Percentiles rank a stretch among this genome's conserved stretches.
Evolutionary conservation across 2,888 invertebrate species (phyloP).

Genomic region (Drosophila fungiperda): DNA sequence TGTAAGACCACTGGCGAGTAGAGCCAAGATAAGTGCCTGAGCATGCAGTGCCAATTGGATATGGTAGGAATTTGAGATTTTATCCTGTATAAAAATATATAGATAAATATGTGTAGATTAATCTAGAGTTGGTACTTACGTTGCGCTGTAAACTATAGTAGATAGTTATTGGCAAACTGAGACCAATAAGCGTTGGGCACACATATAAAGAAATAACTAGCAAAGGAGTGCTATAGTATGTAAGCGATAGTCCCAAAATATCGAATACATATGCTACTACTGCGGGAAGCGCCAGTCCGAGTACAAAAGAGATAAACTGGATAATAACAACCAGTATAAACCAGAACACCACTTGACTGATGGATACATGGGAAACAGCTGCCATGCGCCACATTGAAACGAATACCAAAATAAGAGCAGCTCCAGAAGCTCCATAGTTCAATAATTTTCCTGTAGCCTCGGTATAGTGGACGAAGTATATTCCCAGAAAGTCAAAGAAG

Average conservation of each 20-base stretch:
- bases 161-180: conserved; percentile 74
- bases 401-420: conserved; percentile 76
- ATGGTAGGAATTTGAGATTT: conserved; percentile 63
- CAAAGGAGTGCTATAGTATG: conserved; percentile 87
- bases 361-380: conserved; percentile 40
- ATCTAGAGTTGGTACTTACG: conserved; percentile 54
- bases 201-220: conserved; percentile 85
- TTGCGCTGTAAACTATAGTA: conserved; percentile 71
- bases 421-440: conserved; percentile 81
- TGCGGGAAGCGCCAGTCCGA: conserved; percentile 79
- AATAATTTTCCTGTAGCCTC: conserved; percentile 83
- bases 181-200: conserved; percentile 81
- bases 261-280: conserved; percentile 84
- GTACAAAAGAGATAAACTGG: conserved; percentile 66
- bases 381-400: conserved; percentile 77
- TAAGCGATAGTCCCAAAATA: conserved; percentile 85
- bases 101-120: neutral
- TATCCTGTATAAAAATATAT: conserved; percentile 67
- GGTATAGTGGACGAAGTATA: conserved; percentile 89
- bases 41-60: conserved; percentile 80
- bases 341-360: conserved; percentile 58
- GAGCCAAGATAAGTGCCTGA: conserved; percentile 73
- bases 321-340: conserved; percentile 38
- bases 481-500: conserved; percentile 90
- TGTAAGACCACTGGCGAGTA: conserved; percentile 67